These are phyloP conservation scores for Acropternis orthonyx DNA, from an alignment of 2,797 vertebrate species.

Conservation along the genomic window DNA sequence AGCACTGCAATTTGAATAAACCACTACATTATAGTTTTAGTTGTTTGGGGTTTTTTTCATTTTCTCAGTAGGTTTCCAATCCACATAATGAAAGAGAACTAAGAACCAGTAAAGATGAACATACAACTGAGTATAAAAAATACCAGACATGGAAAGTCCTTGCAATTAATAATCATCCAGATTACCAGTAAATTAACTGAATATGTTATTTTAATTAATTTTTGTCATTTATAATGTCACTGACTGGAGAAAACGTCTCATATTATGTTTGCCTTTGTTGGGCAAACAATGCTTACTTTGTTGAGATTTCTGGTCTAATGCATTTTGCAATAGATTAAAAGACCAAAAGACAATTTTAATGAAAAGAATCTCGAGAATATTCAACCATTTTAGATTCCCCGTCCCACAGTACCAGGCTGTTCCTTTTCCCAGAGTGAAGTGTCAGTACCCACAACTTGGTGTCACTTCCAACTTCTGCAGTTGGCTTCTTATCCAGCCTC, in stretches of 20 bases:
- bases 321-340: not conserved
- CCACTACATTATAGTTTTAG: not conserved
- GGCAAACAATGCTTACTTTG: not conserved
- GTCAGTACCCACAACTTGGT: not conserved
- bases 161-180: not conserved
- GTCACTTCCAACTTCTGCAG: not conserved
- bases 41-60: not conserved
- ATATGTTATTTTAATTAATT: not conserved
- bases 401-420: not conserved
- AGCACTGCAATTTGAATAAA: not conserved
- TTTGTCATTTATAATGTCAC: not conserved
- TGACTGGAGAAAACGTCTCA: not conserved
- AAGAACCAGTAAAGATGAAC: not conserved
- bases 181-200: not conserved
- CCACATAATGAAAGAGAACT: not conserved
- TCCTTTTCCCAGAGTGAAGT: not conserved
- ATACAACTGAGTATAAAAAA: not conserved
- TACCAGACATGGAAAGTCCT: not conserved
- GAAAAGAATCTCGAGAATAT: not conserved
- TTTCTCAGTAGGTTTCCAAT: not conserved
- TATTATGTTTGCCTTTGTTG: not conserved
- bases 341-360: not conserved
- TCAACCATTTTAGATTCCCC: not conserved
- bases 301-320: not conserved
- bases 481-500: not conserved